A percentile compares a stretch with the other conserved stretches of the same genome.
phyloP scores from a whole-genome alignment of 2,888 invertebrate genomes.

The Drosophila aldrichi region DNA sequence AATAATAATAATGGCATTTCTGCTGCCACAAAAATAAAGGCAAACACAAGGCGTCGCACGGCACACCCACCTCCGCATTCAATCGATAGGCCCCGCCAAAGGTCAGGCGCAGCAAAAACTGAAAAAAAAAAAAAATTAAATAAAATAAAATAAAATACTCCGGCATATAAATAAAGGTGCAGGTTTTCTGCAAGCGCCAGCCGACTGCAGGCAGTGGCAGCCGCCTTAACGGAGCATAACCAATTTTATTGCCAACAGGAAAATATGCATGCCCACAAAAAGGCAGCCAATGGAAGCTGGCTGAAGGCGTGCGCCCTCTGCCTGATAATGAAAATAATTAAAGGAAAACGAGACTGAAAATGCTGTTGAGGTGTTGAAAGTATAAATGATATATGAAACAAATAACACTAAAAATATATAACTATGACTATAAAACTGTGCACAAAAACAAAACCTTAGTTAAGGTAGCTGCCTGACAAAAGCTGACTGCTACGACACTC shows the following conservation, averaged over 20 bases:
- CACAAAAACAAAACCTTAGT: too few relatives aligned
- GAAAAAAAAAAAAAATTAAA: constrained; percentile 52
- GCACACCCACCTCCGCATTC: constrained; percentile 70
- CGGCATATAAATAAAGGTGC: constrained; percentile 63
- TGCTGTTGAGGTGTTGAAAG: too few relatives aligned
- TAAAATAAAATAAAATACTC: constrained; percentile 48
- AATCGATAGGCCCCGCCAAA: constrained; percentile 64
- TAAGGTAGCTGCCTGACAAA: too few relatives aligned
- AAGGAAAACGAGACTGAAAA: neutral
- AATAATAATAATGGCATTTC: constrained; percentile 18
- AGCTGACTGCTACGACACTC: too few relatives aligned
- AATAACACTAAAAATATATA: too few relatives aligned
- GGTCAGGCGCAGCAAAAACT: constrained; percentile 54
- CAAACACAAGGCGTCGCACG: constrained; percentile 72
- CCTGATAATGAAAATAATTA: constrained; percentile 29
- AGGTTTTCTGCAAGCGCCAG: constrained; percentile 41
- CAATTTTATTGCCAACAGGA: constrained; percentile 43
- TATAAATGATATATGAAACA: too few relatives aligned
- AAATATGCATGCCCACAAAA: constrained; percentile 25
- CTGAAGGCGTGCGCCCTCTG: constrained; percentile 22
- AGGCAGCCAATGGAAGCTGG: constrained; percentile 1
- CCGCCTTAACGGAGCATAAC: constrained; percentile 46
- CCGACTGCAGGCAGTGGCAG: constrained; percentile 37
- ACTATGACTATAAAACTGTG: too few relatives aligned
- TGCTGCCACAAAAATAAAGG: constrained; percentile 59